Conservation (phyloP, 2,888 invertebrate species). For the Pedicia rivosa region DNA sequence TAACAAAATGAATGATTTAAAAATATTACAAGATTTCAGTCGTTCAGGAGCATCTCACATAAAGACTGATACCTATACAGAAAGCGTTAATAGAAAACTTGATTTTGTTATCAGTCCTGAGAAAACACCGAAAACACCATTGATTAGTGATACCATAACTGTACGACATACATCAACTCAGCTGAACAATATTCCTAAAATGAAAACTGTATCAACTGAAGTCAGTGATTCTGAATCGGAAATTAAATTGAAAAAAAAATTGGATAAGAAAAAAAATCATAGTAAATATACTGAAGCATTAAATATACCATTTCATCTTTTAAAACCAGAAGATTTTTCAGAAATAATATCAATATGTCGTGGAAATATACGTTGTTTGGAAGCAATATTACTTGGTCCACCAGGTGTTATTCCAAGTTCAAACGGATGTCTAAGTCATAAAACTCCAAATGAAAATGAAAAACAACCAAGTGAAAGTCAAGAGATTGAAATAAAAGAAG, state of each 20-base stretch:
- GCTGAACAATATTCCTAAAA: constrained; percentile 19
- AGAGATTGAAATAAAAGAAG: constrained; percentile 49
- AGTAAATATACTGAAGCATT: constrained; percentile 28
- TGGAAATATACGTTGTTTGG: constrained; percentile 70
- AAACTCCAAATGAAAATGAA: constrained; percentile 44
- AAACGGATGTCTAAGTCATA: constrained; percentile 37
- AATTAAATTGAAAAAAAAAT: constrained; percentile 26
- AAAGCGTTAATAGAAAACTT: constrained; percentile 19
- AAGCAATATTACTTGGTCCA: constrained; percentile 43
- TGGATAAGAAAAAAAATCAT: constrained; percentile 25
- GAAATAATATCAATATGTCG: constrained; percentile 74
- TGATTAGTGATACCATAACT: constrained; percentile 22
- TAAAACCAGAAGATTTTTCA: constrained; percentile 35
- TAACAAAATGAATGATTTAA: background rate
- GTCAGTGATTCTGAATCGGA: constrained; percentile 28
- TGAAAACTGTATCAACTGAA: constrained; percentile 26
- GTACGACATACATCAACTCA: constrained; percentile 25
- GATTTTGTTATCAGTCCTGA: constrained; percentile 25
- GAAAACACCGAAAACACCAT: constrained; percentile 23
- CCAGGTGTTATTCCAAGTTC: constrained; percentile 35
- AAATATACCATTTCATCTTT: constrained; percentile 28
- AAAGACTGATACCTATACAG: background rate
- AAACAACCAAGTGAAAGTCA: too few relatives aligned
- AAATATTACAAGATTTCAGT: background rate
- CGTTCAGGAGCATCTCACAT: background rate